Evolutionary conservation across 2,888 invertebrate genomes (phyloP), one percentile per base, ranked within the genome.

Genomic region (Aphidius colemani): DNA sequence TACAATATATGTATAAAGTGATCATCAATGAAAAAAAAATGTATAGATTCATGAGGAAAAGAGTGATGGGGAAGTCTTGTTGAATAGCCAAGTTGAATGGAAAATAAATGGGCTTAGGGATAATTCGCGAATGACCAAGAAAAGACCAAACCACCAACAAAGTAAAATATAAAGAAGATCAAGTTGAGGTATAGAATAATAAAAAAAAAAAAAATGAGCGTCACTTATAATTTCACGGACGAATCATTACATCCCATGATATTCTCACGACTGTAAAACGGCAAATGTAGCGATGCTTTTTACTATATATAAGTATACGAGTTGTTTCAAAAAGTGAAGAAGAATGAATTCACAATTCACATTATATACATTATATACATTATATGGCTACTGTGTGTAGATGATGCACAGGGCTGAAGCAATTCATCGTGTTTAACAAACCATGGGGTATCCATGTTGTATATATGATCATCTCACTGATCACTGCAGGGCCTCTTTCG

Each of bases 361-460:
- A 41, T 40, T 55, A 57, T 50, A 63, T 61, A 55, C 57, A n/a
- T n/a, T n/a, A n/a, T n/a, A n/a, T 63, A 40, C 53, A 60, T 63
- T 63, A 55, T 59, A 57, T 53, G 30, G 57, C 46, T 40, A 40
- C 46, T 46, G 45, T 48, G 57, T 39, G 45, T 18, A 45, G 30
- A 30, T 53, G 56, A 56, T 43, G 62, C 30, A 30, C 30, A 51
- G 59, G 55, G 66, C 55, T 45, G 5, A 49, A 56, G 40, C 66
- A 71, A 80, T 79, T 80, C 76, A 79, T 65, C 67, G 71, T 77
- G 76, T 66, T 67, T 76, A 76, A 72, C 74, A 75, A 78, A 70
- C 78, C 81, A 70, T 80, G 69, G 69, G 71, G 72, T 75, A 78
- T 77, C 77, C 71, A 70, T 75, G 69, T 69, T 53, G 49, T 11